Conservation (phyloP, 2,797 vertebrate species). For the Chaetophractus vellerosus region DNA sequence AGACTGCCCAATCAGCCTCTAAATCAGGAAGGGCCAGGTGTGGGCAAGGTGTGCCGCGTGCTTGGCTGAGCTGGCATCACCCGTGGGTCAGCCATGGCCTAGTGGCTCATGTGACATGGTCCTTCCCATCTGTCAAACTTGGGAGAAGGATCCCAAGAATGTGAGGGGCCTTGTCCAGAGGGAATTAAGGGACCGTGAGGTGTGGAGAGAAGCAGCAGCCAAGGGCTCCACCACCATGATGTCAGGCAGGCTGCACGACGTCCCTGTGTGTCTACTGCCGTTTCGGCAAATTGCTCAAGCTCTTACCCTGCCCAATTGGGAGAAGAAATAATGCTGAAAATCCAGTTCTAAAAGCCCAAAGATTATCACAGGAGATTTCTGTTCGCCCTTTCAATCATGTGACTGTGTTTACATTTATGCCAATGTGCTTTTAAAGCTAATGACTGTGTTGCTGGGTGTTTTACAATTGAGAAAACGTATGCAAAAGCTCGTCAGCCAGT, state of each 20-base stretch:
- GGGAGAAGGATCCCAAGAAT: background rate
- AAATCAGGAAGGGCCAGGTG: too few relatives aligned
- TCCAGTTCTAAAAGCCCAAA: background rate
- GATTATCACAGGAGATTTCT: background rate
- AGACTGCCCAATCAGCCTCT: background rate
- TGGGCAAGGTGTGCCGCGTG: accelerated
- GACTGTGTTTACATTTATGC: constrained; percentile 59
- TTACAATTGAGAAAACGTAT: background rate
- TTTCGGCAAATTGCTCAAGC: background rate
- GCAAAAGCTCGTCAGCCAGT: background rate
- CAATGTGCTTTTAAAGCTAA: constrained; percentile 34
- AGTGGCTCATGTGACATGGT: accelerated
- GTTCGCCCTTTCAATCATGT: background rate
- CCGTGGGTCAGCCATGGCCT: background rate
- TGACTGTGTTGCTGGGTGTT: constrained; percentile 21
- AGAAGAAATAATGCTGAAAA: background rate
- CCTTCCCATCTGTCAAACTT: background rate
- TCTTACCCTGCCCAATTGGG: background rate
- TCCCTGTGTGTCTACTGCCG: background rate
- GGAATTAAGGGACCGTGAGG: background rate
- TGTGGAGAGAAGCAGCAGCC: background rate
- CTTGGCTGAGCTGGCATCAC: background rate
- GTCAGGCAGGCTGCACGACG: background rate
- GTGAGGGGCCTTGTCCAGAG: background rate
- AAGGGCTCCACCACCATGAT: background rate